Conservation (phyloP, 2,888 invertebrate genomes). For the Agrotis clavis region DNA sequence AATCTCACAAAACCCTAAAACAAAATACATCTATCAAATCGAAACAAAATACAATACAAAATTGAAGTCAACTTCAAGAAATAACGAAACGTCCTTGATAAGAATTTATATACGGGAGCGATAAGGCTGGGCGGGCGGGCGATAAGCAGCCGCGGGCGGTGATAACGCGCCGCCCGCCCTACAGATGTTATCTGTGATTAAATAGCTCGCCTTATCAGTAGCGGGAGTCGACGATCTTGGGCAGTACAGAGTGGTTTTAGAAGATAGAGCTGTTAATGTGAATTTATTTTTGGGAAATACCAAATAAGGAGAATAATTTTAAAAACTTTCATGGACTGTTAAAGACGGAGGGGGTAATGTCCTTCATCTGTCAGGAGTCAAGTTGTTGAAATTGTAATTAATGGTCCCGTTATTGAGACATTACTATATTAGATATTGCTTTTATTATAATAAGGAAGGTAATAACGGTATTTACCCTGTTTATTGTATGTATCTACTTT, state of each 20-base stretch:
- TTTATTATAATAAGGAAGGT: not conserved
- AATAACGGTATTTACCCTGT: not conserved
- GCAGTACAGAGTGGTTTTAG: slow-evolving; percentile 70
- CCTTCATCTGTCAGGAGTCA: too few species aligned
- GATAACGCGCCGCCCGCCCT: slow-evolving; percentile 84
- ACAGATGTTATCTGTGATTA: slow-evolving; percentile 87
- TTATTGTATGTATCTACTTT: too few species aligned
- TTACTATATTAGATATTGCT: not conserved
- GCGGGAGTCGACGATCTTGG: slow-evolving; percentile 79
- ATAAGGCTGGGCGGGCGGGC: slow-evolving; percentile 79
- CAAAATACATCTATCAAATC: slow-evolving; percentile 45
- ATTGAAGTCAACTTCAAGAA: slow-evolving; percentile 67
- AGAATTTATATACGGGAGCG: slow-evolving; percentile 83
- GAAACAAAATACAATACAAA: slow-evolving; percentile 60
- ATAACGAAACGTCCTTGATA: slow-evolving; percentile 76
- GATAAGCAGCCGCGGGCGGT: slow-evolving; percentile 82
- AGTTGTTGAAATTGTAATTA: not conserved
- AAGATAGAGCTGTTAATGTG: slow-evolving; percentile 49
- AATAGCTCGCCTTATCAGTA: slow-evolving; percentile 85
- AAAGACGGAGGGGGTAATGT: too few species aligned
- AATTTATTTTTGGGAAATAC: not conserved
- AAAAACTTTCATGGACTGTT: too few species aligned
- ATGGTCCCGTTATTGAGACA: not conserved
- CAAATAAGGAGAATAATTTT: not conserved
- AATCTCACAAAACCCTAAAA: not conserved